Evolutionary conservation across 2,113 vertebrate species (phyloP).

Genomic region (Eclectus roratus): DNA sequence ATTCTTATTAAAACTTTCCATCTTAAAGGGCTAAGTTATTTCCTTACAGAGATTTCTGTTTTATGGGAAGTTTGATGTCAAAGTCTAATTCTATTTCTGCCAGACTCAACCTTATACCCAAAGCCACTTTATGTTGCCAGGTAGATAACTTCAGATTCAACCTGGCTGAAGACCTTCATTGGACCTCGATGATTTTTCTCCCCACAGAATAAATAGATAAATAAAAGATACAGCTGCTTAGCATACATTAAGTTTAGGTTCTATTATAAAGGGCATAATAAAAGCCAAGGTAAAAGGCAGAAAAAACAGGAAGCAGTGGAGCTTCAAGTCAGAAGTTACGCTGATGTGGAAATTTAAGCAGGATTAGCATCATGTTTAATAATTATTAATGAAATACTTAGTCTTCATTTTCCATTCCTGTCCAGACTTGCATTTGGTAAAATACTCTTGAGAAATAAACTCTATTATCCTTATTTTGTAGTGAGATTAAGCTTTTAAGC

Average conservation of each 20-base stretch:
- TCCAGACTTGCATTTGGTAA: background rate
- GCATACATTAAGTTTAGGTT: background rate
- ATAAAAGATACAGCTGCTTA: background rate
- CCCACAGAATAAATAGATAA: background rate
- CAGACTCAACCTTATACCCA: background rate
- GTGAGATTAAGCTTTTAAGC: background rate
- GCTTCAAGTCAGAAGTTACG: background rate
- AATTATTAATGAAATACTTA: constrained; percentile 8
- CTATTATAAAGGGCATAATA: background rate
- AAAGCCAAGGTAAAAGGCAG: background rate
- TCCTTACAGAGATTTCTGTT: background rate
- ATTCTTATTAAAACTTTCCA: constrained; percentile 6
- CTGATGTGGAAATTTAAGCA: constrained; percentile 1
- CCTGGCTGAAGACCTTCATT: background rate
- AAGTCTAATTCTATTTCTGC: background rate
- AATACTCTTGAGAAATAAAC: background rate
- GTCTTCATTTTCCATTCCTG: background rate
- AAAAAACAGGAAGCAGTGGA: background rate
- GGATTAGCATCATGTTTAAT: background rate
- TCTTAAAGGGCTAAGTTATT: background rate
- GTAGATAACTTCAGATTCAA: background rate
- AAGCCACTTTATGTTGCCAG: background rate
- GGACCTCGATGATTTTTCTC: background rate
- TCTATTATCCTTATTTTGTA: background rate
- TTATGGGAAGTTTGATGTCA: background rate